These are phyloP conservation scores for Caenorhabditis wallacei DNA, from an alignment of 2,888 invertebrate genomes.

Conservation along the genomic window DNA sequence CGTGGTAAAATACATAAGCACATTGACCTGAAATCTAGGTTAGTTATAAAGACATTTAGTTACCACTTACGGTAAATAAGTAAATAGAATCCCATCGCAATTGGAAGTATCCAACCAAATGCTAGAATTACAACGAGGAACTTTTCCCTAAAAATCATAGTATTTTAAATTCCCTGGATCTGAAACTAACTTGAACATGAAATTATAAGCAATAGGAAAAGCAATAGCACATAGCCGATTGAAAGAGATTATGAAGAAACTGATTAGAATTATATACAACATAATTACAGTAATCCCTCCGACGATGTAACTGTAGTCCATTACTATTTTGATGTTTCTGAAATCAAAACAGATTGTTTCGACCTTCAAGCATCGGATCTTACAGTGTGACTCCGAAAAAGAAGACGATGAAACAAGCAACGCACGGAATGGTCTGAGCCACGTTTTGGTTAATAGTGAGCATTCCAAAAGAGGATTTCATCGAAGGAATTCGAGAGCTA, in stretches of 20 bases:
- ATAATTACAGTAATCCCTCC: slow-evolving; percentile 19
- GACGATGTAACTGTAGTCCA: slow-evolving; percentile 36
- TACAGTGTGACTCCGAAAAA: slow-evolving; percentile 43
- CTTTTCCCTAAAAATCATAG: slow-evolving; percentile 15
- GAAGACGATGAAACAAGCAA: slow-evolving; percentile 24
- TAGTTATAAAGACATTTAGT: too few relatives aligned
- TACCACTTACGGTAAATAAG: slow-evolving; percentile 17
- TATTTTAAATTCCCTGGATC: not conserved
- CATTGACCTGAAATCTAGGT: slow-evolving; percentile 9
- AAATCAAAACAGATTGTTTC: not conserved
- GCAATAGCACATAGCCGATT: slow-evolving; percentile 38
- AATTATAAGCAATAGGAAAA: slow-evolving; percentile 36
- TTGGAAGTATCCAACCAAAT: slow-evolving; percentile 12
- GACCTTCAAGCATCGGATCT: not conserved
- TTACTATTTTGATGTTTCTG: slow-evolving; percentile 12
- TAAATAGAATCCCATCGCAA: not conserved
- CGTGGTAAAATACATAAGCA: slow-evolving; percentile 11
- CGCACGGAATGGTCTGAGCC: slow-evolving; percentile 28
- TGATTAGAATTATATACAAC: slow-evolving; percentile 30
- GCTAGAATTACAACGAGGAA: not conserved
- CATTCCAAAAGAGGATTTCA: slow-evolving; percentile 45
- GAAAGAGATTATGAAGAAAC: slow-evolving; percentile 39
- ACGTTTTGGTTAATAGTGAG: slow-evolving; percentile 45
- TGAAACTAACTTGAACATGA: slow-evolving; percentile 13
- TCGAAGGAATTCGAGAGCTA: slow-evolving; percentile 44